Evolutionary conservation across 2,113 vertebrate genomes (phyloP).

Genomic region (Heterochromis multidens): DNA sequence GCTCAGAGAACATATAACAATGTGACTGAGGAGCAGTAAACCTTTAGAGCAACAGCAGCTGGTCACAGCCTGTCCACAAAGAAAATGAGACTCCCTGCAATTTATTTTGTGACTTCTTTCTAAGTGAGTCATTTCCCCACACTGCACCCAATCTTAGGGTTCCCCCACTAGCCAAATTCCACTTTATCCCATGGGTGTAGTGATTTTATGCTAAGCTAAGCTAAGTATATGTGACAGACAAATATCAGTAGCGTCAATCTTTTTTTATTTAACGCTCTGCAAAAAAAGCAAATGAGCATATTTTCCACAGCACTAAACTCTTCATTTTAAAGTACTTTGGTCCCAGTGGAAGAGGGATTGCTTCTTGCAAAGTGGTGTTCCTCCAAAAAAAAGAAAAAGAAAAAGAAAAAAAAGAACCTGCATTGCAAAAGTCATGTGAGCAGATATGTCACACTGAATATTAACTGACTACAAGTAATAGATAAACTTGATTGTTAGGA

Average conservation of each 20-base stretch:
- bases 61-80: neutral
- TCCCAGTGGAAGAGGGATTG: neutral
- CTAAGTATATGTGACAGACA: neutral
- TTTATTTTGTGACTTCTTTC: neutral
- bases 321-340: neutral
- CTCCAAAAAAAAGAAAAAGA: neutral
- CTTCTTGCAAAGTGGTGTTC: neutral
- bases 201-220: neutral
- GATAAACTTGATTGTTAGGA: neutral
- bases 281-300: neutral
- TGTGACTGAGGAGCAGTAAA: neutral
- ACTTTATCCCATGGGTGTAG: neutral
- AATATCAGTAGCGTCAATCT: neutral
- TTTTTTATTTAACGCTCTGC: neutral
- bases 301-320: neutral
- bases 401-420: neutral
- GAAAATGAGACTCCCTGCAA: neutral
- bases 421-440: neutral
- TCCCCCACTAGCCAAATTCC: neutral
- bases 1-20: neutral
- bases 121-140: neutral
- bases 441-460: neutral
- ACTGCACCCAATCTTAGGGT: neutral
- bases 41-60: neutral
- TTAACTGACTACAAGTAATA: neutral